Evolutionary conservation across 2,888 invertebrate species (phyloP).

Genomic region (Myopa tessellatipennis): DNA sequence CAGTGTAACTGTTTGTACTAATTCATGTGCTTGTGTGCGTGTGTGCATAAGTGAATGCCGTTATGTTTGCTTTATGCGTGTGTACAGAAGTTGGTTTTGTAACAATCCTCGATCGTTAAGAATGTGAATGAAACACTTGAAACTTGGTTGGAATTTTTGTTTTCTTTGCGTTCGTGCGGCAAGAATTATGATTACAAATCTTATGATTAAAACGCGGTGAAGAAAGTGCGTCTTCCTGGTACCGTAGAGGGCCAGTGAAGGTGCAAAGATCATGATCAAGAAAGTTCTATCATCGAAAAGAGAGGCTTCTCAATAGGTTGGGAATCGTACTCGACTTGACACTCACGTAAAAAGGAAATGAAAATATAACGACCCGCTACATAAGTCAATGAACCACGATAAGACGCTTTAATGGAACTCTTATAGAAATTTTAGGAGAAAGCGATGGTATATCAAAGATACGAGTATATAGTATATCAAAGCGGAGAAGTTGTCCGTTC

Average conservation of each 20-base stretch:
- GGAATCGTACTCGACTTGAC: too few relatives aligned
- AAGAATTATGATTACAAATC: not conserved
- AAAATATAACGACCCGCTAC: too few relatives aligned
- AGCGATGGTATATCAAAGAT: too few relatives aligned
- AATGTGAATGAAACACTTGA: slow-evolving; percentile 15
- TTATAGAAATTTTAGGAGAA: too few relatives aligned
- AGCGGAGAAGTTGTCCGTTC: too few relatives aligned
- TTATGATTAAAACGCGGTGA: not conserved
- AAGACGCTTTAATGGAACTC: too few relatives aligned
- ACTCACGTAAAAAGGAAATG: too few relatives aligned
- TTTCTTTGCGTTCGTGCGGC: not conserved
- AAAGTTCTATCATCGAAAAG: too few relatives aligned
- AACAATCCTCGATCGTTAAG: slow-evolving; percentile 1
- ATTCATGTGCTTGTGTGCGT: slow-evolving; percentile 7
- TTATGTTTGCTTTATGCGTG: not conserved
- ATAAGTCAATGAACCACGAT: too few relatives aligned
- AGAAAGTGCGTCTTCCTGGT: not conserved
- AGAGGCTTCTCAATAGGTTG: too few relatives aligned
- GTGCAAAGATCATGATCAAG: not conserved
- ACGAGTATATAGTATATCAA: too few relatives aligned
- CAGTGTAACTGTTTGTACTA: not conserved
- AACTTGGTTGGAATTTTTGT: not conserved
- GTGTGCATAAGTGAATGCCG: not conserved
- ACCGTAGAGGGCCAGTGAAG: not conserved
- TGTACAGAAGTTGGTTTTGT: slow-evolving; percentile 18